Base-by-base conservation (phyloP, 1,140 invertebrate genomes). In the Lordiphosa stackelbergi region DNA sequence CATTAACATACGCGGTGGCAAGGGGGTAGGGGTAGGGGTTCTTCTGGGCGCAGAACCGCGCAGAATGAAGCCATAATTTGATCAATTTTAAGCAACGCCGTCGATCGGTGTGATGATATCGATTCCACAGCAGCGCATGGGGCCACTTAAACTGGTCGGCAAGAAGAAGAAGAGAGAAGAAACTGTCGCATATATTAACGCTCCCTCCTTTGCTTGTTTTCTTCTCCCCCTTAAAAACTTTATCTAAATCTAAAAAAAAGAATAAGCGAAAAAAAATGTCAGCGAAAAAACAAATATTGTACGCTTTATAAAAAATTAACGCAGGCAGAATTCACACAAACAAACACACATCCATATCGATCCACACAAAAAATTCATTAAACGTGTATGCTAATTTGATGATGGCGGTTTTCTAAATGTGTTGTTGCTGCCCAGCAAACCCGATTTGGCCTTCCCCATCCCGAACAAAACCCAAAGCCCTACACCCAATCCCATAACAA, bases 361-460 rank as follows among this genome's bases (percentile, higher is more conserved):
- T 13, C 11, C 16, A 60, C 63, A 72, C 71, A 75, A 68, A 75
- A 57, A 48, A 57, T 70, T 83, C 69, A 83, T 83, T 83, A 83
- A 83, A 77, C 77, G 78, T 74, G 77, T 84, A 83, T 83, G 77
- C 77, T 83, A 83, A 83, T 83, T 83, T 55, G 72, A 73, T 73
- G 77, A 83, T 83, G 72, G 72, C 68, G 75, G 71, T 81, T 83
- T 81, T 79, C 74, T 79, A 79, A 79, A 38, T 69, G 60, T 69
- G 62, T 69, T 69, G 57, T 61, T 62, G 55, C 58, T 59, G 61
- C 46, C 57, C 60, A 51, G 53, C 10, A 75, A 83, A 79, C 75
- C 66, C 63, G 75, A 75, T 81, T 77, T 69, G 65, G 53, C 46
- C 53, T 40, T 48, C 19, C 16, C 46, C 49, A 53, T 64, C 60